These are phyloP conservation scores for Buceros bicornis DNA, from an alignment of 2,797 vertebrate genomes.

Conservation along the genomic window DNA sequence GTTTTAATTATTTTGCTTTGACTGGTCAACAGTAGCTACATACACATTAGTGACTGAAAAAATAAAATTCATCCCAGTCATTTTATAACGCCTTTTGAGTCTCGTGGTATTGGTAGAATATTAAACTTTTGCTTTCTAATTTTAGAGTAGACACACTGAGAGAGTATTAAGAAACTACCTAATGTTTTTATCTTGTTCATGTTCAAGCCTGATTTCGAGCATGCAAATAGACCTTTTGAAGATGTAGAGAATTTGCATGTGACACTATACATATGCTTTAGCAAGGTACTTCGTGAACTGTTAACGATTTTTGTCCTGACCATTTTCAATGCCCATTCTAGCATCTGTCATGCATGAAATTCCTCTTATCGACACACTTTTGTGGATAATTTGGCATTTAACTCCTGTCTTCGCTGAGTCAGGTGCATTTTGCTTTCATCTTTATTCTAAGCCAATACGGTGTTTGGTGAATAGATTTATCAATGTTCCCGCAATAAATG, in stretches of 20 bases:
- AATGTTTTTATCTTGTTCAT: not conserved
- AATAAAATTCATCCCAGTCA: not conserved
- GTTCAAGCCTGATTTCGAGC: not conserved
- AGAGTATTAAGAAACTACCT: not conserved
- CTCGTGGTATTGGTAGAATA: not conserved
- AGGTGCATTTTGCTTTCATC: constrained; percentile 44
- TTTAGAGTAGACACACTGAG: not conserved
- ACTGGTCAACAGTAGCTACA: not conserved
- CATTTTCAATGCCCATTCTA: constrained; percentile 10
- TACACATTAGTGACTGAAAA: not conserved
- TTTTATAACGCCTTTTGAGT: not conserved
- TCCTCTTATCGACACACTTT: not conserved
- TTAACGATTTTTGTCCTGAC: not conserved
- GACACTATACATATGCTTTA: not conserved
- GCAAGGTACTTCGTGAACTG: not conserved
- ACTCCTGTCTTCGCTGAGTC: constrained; percentile 12
- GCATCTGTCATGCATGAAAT: not conserved
- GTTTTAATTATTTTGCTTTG: not conserved
- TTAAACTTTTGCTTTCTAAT: not conserved
- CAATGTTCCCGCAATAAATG: not conserved
- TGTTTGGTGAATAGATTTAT: constrained; percentile 11
- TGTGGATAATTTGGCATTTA: constrained; percentile 30
- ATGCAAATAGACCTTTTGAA: not conserved
- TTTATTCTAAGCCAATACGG: not conserved
- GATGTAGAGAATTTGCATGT: not conserved